phyloP scores from a whole-genome alignment of 2,888 invertebrate genomes.

The Sphinx pinastri region DNA sequence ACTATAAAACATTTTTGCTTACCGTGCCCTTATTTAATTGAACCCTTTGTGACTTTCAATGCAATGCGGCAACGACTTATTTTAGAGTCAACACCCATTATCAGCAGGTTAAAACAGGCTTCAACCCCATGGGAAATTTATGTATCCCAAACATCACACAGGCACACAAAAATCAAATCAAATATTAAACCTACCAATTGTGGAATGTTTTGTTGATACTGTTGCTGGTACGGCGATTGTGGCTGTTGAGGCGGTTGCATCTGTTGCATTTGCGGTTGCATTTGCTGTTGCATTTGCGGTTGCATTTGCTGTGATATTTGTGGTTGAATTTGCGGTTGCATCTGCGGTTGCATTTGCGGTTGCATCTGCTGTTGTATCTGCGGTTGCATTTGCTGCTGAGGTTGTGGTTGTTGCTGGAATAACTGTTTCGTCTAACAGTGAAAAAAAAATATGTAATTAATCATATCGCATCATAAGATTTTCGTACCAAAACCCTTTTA shows the following conservation, averaged over 20 bases:
- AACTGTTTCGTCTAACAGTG: conserved; percentile 59
- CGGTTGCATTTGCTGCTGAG: conserved; percentile 79
- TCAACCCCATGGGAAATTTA: neutral
- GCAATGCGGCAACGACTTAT: too few relatives aligned
- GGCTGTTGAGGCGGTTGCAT: conserved; percentile 53
- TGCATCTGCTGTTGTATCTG: conserved; percentile 71
- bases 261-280: conserved; percentile 64
- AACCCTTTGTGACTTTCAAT: too few relatives aligned
- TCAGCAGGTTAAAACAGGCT: too few relatives aligned
- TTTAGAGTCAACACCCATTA: too few relatives aligned
- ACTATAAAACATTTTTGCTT: too few relatives aligned
- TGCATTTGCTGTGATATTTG: conserved; percentile 78
- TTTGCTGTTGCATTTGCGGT: conserved; percentile 79
- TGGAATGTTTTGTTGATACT: conserved; percentile 79
- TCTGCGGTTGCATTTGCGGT: conserved; percentile 60
- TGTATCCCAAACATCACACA: neutral
- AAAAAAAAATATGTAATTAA: neutral
- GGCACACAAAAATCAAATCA: conserved; percentile 23
- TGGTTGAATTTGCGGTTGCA: conserved; percentile 65
- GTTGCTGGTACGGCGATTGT: conserved; percentile 77
- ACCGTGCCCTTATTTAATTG: too few relatives aligned
- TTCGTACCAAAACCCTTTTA: too few relatives aligned
- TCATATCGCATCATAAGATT: too few relatives aligned
- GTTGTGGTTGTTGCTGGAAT: conserved; percentile 77
- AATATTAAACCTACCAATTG: conserved; percentile 71